These are phyloP conservation scores for Dascillus cervinus DNA, from an alignment of 2,888 invertebrate species.

Conservation along the genomic window DNA sequence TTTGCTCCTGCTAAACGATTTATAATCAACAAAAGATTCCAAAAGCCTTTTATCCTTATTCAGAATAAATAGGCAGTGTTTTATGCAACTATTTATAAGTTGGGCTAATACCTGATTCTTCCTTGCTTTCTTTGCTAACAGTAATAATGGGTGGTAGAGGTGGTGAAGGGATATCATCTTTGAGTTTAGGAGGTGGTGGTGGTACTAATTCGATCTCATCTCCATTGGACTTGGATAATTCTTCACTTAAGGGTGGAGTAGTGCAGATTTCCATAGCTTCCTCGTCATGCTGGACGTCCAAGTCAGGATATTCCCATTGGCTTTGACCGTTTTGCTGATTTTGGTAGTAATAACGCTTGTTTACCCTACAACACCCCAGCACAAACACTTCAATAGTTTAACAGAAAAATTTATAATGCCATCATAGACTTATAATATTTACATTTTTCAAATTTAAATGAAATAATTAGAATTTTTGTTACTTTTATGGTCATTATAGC, in stretches of 20 bases:
- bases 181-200: constrained; percentile 26
- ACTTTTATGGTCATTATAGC: too few species aligned
- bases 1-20: constrained; percentile 15
- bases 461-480: neutral
- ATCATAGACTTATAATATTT: neutral
- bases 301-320: constrained; percentile 58
- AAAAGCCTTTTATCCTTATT: neutral
- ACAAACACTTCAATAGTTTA: constrained; percentile 9
- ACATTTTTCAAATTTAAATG: neutral
- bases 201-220: constrained; percentile 20
- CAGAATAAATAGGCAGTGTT: neutral
- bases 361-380: constrained; percentile 47
- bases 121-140: neutral
- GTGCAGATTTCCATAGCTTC: constrained; percentile 55
- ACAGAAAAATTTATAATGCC: neutral
- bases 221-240: constrained; percentile 37
- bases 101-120: neutral
- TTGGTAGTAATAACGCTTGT: constrained; percentile 62
- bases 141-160: constrained; percentile 17
- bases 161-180: constrained; percentile 13
- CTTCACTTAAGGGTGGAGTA: constrained; percentile 42
- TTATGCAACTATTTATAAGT: too few species aligned
- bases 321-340: constrained; percentile 51
- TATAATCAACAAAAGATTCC: constrained; percentile 4
- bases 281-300: constrained; percentile 43